phyloP scores from a whole-genome alignment of 1,140 invertebrate species.

The Eufriesea mexicana region DNA sequence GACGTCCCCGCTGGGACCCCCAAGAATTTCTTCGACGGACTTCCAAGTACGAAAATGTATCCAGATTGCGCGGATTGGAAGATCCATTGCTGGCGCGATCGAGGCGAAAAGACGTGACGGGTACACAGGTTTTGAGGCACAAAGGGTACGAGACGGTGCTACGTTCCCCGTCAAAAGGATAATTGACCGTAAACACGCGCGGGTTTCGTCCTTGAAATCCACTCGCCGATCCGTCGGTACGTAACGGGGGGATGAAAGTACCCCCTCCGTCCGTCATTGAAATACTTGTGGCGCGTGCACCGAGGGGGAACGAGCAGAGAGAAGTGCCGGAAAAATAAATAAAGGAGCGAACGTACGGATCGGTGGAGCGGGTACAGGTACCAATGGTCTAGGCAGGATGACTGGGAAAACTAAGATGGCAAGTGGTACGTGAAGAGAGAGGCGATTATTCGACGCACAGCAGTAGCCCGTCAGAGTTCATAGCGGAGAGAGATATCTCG shows the following conservation, averaged over 20 bases:
- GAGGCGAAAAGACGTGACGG: too few species aligned
- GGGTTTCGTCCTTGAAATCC: constrained; percentile 48
- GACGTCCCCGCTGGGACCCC: too few species aligned
- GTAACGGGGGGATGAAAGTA: constrained; percentile 52
- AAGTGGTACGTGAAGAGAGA: neutral
- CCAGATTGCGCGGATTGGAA: too few species aligned
- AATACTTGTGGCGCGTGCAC: constrained; percentile 44
- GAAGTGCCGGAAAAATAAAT: neutral
- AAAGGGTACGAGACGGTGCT: neutral
- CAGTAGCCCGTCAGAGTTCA: neutral
- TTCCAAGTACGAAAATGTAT: too few species aligned
- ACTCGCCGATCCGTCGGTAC: constrained; percentile 39
- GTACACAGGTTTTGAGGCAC: too few species aligned
- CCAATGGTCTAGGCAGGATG: neutral
- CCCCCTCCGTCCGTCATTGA: constrained; percentile 47
- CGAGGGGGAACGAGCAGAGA: neutral
- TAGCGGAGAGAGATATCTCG: neutral
- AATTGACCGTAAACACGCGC: constrained; percentile 37
- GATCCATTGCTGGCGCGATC: too few species aligned
- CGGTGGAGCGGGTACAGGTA: neutral
- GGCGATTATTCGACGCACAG: neutral
- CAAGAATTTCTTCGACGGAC: too few species aligned
- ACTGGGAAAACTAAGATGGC: neutral
- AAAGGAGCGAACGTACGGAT: neutral
- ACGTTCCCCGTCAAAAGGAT: constrained; percentile 27